A percentile compares a stretch with the other conserved stretches of the same genome.
Evolutionary conservation across 2,113 vertebrate genomes (phyloP).

Genomic region (Zosterops pallidus): DNA sequence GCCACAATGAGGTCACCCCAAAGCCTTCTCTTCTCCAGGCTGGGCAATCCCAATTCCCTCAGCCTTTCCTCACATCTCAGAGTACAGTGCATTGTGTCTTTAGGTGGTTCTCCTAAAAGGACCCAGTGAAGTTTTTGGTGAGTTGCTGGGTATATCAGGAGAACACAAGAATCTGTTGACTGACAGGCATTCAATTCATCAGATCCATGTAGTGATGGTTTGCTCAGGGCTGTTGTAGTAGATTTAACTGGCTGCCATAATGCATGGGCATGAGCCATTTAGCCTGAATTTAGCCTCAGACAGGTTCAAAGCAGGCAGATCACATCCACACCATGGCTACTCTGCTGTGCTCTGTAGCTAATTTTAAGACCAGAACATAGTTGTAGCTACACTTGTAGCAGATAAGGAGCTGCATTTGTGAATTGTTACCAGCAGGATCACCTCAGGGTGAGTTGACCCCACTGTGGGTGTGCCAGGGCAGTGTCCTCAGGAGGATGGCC

Average conservation of each 20-base stretch:
- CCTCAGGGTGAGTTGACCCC: background rate
- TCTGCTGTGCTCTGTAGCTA: background rate
- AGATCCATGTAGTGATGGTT: background rate
- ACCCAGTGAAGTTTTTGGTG: background rate
- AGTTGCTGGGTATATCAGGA: background rate
- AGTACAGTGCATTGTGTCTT: background rate
- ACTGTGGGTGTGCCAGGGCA: background rate
- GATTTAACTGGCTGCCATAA: background rate
- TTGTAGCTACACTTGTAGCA: background rate
- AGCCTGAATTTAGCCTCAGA: background rate
- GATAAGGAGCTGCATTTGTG: background rate
- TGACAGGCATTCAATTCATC: background rate
- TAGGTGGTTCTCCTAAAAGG: background rate
- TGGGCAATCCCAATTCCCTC: background rate
- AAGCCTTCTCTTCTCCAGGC: background rate
- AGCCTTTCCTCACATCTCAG: background rate
- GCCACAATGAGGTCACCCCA: background rate
- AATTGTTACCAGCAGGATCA: background rate
- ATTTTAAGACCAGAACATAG: background rate
- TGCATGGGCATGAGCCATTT: background rate
- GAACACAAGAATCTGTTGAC: background rate
- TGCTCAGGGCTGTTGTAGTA: background rate
- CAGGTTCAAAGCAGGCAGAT: background rate
- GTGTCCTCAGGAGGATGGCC: accelerated
- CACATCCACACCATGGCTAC: background rate